These are phyloP conservation scores for Macrosiphum euphorbiae DNA, from an alignment of 2,888 invertebrate genomes.

Conservation along the genomic window DNA sequence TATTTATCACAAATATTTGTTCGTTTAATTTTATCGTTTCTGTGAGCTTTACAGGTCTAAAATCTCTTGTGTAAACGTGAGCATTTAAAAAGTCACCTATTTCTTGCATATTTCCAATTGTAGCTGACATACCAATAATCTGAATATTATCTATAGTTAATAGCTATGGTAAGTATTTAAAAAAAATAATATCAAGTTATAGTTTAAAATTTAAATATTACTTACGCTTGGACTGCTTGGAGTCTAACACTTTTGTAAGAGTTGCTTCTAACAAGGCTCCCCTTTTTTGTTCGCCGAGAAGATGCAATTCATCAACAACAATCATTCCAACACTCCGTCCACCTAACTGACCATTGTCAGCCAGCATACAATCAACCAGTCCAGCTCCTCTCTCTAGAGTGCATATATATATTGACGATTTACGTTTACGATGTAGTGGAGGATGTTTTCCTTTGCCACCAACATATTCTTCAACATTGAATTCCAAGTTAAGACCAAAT, in stretches of 20 bases:
- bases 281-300: slow-evolving; percentile 88
- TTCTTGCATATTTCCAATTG: slow-evolving; percentile 90
- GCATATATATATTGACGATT: slow-evolving; percentile 87
- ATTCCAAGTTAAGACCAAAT: slow-evolving; percentile 88
- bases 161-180: neutral
- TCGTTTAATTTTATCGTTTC: slow-evolving; percentile 86
- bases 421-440: slow-evolving; percentile 83
- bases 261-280: slow-evolving; percentile 89
- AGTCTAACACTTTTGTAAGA: slow-evolving; percentile 83
- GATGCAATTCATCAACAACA: slow-evolving; percentile 92
- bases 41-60: slow-evolving; percentile 88
- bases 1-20: slow-evolving; percentile 70
- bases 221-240: slow-evolving; percentile 78
- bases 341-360: slow-evolving; percentile 78
- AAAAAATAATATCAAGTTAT: slow-evolving; percentile 54
- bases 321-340: slow-evolving; percentile 81
- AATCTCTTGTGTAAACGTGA: slow-evolving; percentile 85
- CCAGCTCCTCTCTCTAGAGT: slow-evolving; percentile 96
- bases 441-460: slow-evolving; percentile 88
- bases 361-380: slow-evolving; percentile 85
- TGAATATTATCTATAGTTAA: slow-evolving; percentile 77
- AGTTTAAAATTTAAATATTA: slow-evolving; percentile 18
- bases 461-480: slow-evolving; percentile 95
- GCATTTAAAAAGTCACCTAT: slow-evolving; percentile 85
- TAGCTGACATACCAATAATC: slow-evolving; percentile 97